These are phyloP conservation scores for Leptopterna dolabrata DNA, from an alignment of 2,888 invertebrate genomes.

Conservation along the genomic window DNA sequence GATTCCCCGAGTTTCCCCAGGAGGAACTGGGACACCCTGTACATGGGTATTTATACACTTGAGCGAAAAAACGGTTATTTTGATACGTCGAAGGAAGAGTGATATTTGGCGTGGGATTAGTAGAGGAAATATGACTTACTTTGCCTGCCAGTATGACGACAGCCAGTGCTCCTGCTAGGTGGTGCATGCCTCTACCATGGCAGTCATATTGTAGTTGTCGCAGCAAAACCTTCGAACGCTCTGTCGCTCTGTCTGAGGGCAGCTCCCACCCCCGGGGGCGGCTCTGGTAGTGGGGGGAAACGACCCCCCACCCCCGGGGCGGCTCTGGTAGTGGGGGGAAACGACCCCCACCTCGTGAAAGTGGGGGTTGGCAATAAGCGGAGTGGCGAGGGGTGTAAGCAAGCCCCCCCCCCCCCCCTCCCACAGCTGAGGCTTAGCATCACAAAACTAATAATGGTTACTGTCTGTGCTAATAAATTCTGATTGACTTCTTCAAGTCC, in stretches of 20 bases:
- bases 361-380: background rate
- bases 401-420: background rate
- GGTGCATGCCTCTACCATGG: slow-evolving; percentile 61
- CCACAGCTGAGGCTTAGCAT: background rate
- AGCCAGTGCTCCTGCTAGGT: slow-evolving; percentile 62
- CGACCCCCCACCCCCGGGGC: background rate
- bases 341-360: background rate
- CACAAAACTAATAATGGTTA: too few relatives aligned
- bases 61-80: too few relatives aligned
- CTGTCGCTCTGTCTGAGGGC: slow-evolving; percentile 20
- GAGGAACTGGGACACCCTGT: too few relatives aligned
- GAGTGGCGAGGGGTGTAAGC: background rate
- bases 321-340: background rate
- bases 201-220: slow-evolving; percentile 56
- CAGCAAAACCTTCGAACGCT: slow-evolving; percentile 50
- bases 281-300: background rate
- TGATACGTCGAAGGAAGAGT: too few relatives aligned
- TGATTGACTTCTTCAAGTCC: too few relatives aligned
- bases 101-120: too few relatives aligned
- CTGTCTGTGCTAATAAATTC: too few relatives aligned
- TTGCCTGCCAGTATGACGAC: slow-evolving; percentile 62
- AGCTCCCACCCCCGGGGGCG: slow-evolving; percentile 41
- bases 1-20: too few relatives aligned
- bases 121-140: slow-evolving; percentile 56
- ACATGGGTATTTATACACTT: too few relatives aligned